phyloP scores from a whole-genome alignment of 2,797 vertebrate genomes.

The Halcyon badia region DNA sequence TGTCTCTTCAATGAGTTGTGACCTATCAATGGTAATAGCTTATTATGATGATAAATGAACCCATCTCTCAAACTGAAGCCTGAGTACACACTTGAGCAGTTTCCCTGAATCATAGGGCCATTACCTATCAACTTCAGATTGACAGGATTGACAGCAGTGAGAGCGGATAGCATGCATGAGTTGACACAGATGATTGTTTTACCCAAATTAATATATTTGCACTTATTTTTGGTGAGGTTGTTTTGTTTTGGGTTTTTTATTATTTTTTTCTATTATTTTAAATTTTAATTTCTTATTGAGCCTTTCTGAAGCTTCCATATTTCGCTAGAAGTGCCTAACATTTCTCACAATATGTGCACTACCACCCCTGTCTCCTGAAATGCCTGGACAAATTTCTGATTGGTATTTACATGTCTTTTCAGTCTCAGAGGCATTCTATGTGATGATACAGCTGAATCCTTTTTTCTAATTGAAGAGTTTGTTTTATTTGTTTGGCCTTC shows the following conservation, averaged over 20 bases:
- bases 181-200: conserved; percentile 80
- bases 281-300: background rate
- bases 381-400: background rate
- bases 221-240: conserved; percentile 50
- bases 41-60: conserved; percentile 91
- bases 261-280: no score
- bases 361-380: background rate
- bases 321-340: background rate
- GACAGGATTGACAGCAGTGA: conserved; percentile 74
- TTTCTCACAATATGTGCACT: background rate
- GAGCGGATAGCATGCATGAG: conserved; percentile 75
- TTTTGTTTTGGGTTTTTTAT: background rate
- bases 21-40: conserved; percentile 87
- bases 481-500: conserved; percentile 11
- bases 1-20: conserved; percentile 87
- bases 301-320: conserved; percentile 9
- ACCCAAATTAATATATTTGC: conserved; percentile 80
- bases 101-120: conserved; percentile 79
- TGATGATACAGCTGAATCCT: background rate
- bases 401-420: background rate
- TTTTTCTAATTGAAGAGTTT: background rate
- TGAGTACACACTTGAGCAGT: conserved; percentile 83
- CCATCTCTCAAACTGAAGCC: conserved; percentile 84
- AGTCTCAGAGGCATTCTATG: background rate
- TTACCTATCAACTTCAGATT: conserved; percentile 82